Conservation (phyloP, 2,888 invertebrate genomes). For the Agrotis clavis region DNA sequence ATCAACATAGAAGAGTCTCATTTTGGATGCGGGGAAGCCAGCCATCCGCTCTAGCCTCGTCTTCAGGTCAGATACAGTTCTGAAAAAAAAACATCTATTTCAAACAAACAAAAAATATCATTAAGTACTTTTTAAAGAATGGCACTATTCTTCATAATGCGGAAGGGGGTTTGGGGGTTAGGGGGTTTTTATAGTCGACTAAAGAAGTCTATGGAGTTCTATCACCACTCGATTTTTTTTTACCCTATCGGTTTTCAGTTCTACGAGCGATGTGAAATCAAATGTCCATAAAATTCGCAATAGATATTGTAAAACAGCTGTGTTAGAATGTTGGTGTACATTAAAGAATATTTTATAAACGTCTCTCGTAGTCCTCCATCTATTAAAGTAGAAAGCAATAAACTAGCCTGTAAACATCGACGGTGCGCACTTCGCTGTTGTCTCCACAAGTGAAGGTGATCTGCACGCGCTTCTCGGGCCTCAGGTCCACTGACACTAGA, state of each 20-base stretch:
- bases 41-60: slow-evolving; percentile 95
- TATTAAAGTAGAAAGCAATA: not conserved
- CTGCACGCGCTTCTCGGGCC: slow-evolving; percentile 96
- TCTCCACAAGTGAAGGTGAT: slow-evolving; percentile 96
- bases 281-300: too few relatives aligned
- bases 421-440: slow-evolving; percentile 93
- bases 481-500: slow-evolving; percentile 96
- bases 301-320: too few relatives aligned
- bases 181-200: too few relatives aligned
- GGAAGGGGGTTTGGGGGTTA: too few relatives aligned
- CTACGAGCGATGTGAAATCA: too few relatives aligned
- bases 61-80: slow-evolving; percentile 96
- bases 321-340: too few relatives aligned
- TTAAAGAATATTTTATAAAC: not conserved
- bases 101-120: not conserved
- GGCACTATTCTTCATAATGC: too few relatives aligned
- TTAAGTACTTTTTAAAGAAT: too few relatives aligned
- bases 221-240: too few relatives aligned
- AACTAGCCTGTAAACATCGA: slow-evolving; percentile 93
- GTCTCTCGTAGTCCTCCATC: not conserved
- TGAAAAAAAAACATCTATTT: slow-evolving; percentile 72
- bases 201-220: too few relatives aligned
- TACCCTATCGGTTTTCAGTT: too few relatives aligned
- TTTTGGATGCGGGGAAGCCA: slow-evolving; percentile 95
- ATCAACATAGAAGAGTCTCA: slow-evolving; percentile 97